These are phyloP conservation scores for Etia nguti DNA, from an alignment of 2,113 vertebrate species.

Conservation along the genomic window DNA sequence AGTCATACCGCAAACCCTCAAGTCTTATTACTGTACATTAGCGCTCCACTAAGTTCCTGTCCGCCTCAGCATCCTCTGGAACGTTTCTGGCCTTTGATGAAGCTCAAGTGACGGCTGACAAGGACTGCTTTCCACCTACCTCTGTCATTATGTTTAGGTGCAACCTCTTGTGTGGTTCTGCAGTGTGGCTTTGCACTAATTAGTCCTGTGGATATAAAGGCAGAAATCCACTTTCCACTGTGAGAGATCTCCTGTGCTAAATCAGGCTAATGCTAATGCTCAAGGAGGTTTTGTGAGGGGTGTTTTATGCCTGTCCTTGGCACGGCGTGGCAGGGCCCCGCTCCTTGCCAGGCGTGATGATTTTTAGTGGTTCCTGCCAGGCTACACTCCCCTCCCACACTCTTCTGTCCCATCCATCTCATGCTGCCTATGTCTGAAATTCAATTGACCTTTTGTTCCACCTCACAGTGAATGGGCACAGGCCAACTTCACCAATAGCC, in stretches of 20 bases:
- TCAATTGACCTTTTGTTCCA: slow-evolving; percentile 69
- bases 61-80: slow-evolving; percentile 10
- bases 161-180: neutral
- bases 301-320: slow-evolving; percentile 60
- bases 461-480: slow-evolving; percentile 45
- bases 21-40: slow-evolving; percentile 40
- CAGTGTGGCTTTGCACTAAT: slow-evolving; percentile 17
- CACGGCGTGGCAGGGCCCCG: neutral
- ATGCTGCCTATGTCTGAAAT: slow-evolving; percentile 50
- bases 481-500: slow-evolving; percentile 29
- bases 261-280: slow-evolving; percentile 32
- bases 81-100: slow-evolving; percentile 40
- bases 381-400: neutral
- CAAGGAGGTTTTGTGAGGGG: neutral
- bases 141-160: slow-evolving; percentile 12
- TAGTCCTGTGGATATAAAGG: slow-evolving; percentile 29
- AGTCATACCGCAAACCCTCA: slow-evolving; percentile 22
- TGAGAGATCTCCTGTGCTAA: slow-evolving; percentile 11
- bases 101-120: neutral
- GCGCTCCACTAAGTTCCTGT: slow-evolving; percentile 26
- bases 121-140: neutral
- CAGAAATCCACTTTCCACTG: neutral
- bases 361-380: slow-evolving; percentile 40
- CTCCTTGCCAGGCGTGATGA: slow-evolving; percentile 25
- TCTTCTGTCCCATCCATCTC: slow-evolving; percentile 47